phyloP scores from a whole-genome alignment of 1,140 invertebrate genomes.

The Babylonia areolata region DNA sequence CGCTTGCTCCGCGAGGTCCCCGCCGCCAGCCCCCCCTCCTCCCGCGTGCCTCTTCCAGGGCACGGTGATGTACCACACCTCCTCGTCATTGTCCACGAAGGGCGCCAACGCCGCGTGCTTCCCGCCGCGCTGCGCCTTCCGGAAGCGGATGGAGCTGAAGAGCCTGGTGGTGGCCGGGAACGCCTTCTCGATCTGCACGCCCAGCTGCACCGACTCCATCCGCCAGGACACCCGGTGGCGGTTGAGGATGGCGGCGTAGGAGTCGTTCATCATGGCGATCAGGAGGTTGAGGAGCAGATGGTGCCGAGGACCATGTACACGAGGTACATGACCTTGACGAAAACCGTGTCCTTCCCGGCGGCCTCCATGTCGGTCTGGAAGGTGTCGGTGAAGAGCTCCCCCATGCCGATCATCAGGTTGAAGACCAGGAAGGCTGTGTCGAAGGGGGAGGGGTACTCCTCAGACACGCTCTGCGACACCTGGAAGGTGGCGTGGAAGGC shows the following conservation, averaged over 20 bases:
- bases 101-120: not conserved
- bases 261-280: slow-evolving; percentile 74
- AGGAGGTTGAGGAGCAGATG: slow-evolving; percentile 70
- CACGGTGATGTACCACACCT: slow-evolving; percentile 20
- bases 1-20: not conserved
- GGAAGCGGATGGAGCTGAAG: slow-evolving; percentile 46
- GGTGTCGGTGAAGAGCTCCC: slow-evolving; percentile 57
- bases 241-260: slow-evolving; percentile 61
- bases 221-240: slow-evolving; percentile 60
- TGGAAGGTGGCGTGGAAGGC: slow-evolving; percentile 64
- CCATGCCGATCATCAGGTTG: slow-evolving; percentile 70
- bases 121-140: not conserved
- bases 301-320: slow-evolving; percentile 68
- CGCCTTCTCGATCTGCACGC: slow-evolving; percentile 63
- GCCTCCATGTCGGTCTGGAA: slow-evolving; percentile 48
- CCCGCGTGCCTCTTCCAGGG: not conserved
- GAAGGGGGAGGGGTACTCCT: slow-evolving; percentile 48
- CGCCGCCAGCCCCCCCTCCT: not conserved
- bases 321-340: slow-evolving; percentile 61
- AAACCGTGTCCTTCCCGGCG: slow-evolving; percentile 46
- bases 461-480: not conserved
- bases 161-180: slow-evolving; percentile 50
- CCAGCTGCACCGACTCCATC: slow-evolving; percentile 66
- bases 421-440: slow-evolving; percentile 63
- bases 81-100: not conserved